phyloP scores from a whole-genome alignment of 2,888 invertebrate species.

The Lasius fuliginosus region DNA sequence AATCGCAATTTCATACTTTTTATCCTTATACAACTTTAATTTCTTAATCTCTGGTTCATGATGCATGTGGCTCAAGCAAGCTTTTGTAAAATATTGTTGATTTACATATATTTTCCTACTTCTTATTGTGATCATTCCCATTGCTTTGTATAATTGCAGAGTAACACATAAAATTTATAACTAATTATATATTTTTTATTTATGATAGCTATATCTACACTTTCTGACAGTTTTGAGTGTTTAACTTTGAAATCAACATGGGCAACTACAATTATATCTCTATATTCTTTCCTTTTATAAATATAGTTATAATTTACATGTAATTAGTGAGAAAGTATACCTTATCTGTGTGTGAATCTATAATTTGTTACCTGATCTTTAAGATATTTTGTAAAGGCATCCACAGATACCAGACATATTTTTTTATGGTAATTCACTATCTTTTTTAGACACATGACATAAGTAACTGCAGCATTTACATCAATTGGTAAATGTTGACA shows the following conservation, averaged over 20 bases:
- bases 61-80: slow-evolving; percentile 95
- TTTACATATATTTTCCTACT: slow-evolving; percentile 91
- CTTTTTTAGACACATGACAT: slow-evolving; percentile 96
- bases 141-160: slow-evolving; percentile 99
- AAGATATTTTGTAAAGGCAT: slow-evolving; percentile 98
- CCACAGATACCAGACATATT: slow-evolving; percentile 96
- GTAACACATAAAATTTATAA: slow-evolving; percentile 94
- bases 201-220: slow-evolving; percentile 96
- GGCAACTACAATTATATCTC: background rate
- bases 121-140: slow-evolving; percentile 97
- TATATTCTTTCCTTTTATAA: background rate
- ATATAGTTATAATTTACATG: slow-evolving; percentile 86
- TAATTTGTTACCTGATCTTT: slow-evolving; percentile 98
- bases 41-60: slow-evolving; percentile 97
- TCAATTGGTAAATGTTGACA: slow-evolving; percentile 88
- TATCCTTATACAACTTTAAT: slow-evolving; percentile 97
- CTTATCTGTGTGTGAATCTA: too few relatives aligned
- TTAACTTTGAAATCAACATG: slow-evolving; percentile 92
- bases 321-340: too few relatives aligned
- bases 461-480: slow-evolving; percentile 94
- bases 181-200: slow-evolving; percentile 98
- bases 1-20: slow-evolving; percentile 99
- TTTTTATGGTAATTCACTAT: slow-evolving; percentile 96
- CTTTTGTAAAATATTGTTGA: slow-evolving; percentile 98
- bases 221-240: slow-evolving; percentile 95